Conservation (phyloP, 2,113 vertebrate genomes). For the Phylloscopus trochiloides region DNA sequence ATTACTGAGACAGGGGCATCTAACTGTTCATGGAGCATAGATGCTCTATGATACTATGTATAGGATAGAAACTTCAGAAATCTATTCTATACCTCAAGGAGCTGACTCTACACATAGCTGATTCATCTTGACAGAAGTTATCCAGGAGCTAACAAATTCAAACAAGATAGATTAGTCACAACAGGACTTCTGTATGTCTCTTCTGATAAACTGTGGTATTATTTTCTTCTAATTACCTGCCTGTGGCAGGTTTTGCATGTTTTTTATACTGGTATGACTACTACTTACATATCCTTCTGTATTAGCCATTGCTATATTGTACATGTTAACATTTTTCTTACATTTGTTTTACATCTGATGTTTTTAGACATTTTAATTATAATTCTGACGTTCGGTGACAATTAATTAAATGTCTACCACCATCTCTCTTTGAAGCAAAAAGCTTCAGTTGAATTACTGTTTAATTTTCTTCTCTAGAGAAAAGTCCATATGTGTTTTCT, state of each 20-base stretch:
- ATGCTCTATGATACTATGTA: not conserved
- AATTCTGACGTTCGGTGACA: not conserved
- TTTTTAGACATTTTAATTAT: not conserved
- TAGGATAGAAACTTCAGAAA: not conserved
- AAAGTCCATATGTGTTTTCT: not conserved
- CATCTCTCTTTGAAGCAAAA: not conserved
- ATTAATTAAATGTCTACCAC: not conserved
- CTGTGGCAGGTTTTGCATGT: not conserved
- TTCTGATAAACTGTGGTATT: not conserved
- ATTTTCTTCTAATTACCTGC: conserved; percentile 11
- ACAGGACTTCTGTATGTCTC: not conserved
- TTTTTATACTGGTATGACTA: not conserved
- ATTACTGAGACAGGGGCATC: not conserved
- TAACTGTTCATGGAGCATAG: not conserved
- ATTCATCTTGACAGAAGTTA: conserved; percentile 10
- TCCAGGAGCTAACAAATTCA: not conserved
- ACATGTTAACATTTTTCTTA: not conserved
- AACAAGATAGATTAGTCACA: conserved; percentile 19
- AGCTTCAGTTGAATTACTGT: not conserved
- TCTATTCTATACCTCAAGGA: not conserved
- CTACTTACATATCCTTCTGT: not conserved
- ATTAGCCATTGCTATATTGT: not conserved
- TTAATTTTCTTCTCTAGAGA: not conserved
- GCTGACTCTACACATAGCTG: not conserved
- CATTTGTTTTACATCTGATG: not conserved